Evolutionary conservation across 2,888 invertebrate genomes (phyloP), one percentile per base, ranked within the genome.

Genomic region (Euproctis similis): DNA sequence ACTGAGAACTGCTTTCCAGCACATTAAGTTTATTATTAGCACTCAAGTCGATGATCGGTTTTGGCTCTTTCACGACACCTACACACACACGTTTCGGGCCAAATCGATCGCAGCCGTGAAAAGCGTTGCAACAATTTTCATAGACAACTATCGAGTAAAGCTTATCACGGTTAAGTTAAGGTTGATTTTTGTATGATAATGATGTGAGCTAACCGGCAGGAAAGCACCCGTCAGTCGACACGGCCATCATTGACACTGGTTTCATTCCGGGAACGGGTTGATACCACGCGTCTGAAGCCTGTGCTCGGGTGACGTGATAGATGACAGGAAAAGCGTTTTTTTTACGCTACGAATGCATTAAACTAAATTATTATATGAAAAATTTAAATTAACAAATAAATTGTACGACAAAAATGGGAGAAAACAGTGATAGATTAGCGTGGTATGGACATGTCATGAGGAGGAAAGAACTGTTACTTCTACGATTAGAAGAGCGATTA

Each of bases 171-270:
- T 23, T 4, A 43, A 23, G 11, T 28, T 59, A 67, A 59, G 59
- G 56, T 53, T 48, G 39, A 46, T 31, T 47, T 49, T 59, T 34
- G 34, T 25, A 28, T 46, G 46, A 39, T 39, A 42, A 42, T 42
- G 26, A 43, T 42, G 45, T 37, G 43, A 34, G 36, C 35, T 36
- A 60, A 62, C 47, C 52, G 63, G 51, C 72, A 71, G 78, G 78
- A 81, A 78, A 69, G 62, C 69, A 72, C 72, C 64, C 49, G 70
- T 80, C 77, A 69, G 56, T 77, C 68, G 61, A 36, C 65, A 56
- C 45, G 54, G 46, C 43, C 55, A 59, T 65, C 60, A 53, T 47
- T 64, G 71, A 67, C 69, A 65, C 47, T 57, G 33, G 56, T 46
- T 52, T 64, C 58, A 51, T 72, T 76, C 68, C 53, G 47, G 51